Evolutionary conservation across 2,888 invertebrate genomes (phyloP).

Genomic region (Nemurella pictetii): DNA sequence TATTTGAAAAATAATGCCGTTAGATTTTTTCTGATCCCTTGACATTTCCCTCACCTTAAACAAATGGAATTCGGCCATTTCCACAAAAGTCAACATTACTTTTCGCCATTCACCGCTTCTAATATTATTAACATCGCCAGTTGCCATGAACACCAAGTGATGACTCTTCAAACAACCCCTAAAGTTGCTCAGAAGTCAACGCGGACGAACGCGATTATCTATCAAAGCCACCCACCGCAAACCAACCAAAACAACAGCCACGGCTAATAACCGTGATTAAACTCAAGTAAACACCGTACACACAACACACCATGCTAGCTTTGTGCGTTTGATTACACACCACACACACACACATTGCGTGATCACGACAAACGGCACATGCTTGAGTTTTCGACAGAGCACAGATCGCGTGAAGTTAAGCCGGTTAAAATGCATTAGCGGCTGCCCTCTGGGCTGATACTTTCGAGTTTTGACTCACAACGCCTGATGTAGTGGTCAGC

Average conservation of each 20-base stretch:
- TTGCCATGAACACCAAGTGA: too few relatives aligned
- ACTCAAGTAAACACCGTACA: not conserved
- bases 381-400: not conserved
- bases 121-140: too few relatives aligned
- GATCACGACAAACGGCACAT: not conserved
- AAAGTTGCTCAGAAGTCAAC: too few relatives aligned
- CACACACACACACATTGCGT: not conserved
- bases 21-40: too few relatives aligned
- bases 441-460: not conserved
- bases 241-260: not conserved
- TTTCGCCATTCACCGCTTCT: too few relatives aligned
- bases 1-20: not conserved
- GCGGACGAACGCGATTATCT: not conserved
- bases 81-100: too few relatives aligned
- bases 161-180: not conserved
- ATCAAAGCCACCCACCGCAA: not conserved
- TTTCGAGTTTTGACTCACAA: not conserved
- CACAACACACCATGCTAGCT: not conserved
- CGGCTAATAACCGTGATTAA: not conserved
- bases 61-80: too few relatives aligned
- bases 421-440: not conserved
- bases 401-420: not conserved
- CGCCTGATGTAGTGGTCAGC: too few relatives aligned
- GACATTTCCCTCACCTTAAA: too few relatives aligned
- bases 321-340: too few relatives aligned